Percentiles rank a stretch among this genome's conserved stretches.
Evolutionary conservation across 2,888 invertebrate species (phyloP).

Genomic region (Alsophila aescularia): DNA sequence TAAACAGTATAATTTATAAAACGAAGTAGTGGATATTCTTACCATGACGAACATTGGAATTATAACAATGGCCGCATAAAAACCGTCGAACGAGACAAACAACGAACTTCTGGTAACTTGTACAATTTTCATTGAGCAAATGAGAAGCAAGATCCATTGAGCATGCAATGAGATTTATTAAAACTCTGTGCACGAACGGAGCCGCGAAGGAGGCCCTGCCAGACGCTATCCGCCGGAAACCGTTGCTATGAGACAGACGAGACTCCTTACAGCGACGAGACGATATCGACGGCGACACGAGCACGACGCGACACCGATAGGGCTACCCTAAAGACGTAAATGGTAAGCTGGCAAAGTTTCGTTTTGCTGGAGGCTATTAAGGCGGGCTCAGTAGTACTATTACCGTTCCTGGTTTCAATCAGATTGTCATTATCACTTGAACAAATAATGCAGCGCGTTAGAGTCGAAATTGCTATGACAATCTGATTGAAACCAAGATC

Average conservation of each 20-base stretch:
- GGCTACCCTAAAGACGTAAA: neutral
- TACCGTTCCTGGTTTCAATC: too few relatives aligned
- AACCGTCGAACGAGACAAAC: slow-evolving; percentile 5
- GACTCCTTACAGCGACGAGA: slow-evolving; percentile 34
- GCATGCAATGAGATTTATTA: slow-evolving; percentile 60
- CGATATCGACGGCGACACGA: too few relatives aligned
- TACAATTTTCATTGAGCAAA: slow-evolving; percentile 26
- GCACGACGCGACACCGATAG: neutral
- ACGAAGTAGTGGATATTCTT: neutral
- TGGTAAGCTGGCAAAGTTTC: too few relatives aligned
- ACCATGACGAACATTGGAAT: slow-evolving; percentile 8
- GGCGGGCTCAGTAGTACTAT: too few relatives aligned
- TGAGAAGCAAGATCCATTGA: slow-evolving; percentile 27
- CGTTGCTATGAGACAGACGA: slow-evolving; percentile 49
- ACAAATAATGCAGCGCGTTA: too few relatives aligned
- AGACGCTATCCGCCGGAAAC: slow-evolving; percentile 73
- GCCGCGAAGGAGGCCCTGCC: slow-evolving; percentile 53
- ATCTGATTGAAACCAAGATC: too few relatives aligned
- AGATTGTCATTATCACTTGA: too few relatives aligned
- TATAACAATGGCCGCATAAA: neutral
- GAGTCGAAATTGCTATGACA: too few relatives aligned
- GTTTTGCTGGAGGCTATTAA: too few relatives aligned
- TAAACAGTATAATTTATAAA: slow-evolving; percentile 3
- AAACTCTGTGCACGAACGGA: slow-evolving; percentile 67
- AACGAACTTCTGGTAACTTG: slow-evolving; percentile 6